Percentiles rank a stretch among this genome's conserved stretches.
These are phyloP conservation scores for Salarias fasciatus DNA, from an alignment of 2,797 vertebrate species.

Conservation along the genomic window DNA sequence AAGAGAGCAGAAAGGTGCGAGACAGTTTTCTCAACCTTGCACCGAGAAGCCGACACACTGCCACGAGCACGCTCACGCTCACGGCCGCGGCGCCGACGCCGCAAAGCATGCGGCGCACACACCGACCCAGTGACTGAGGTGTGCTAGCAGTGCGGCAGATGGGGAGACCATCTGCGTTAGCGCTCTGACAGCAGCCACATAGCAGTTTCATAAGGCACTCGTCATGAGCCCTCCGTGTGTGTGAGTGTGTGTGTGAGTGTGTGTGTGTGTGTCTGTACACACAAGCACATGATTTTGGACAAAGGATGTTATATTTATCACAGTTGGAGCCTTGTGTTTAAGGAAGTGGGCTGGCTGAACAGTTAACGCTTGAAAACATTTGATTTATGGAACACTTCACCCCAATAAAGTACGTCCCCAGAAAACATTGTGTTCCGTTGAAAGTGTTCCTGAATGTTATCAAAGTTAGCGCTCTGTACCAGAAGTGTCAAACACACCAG, in stretches of 20 bases:
- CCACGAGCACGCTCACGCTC: constrained; percentile 3
- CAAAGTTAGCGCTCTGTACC: too few relatives aligned
- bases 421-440: too few relatives aligned
- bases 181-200: constrained; percentile 48
- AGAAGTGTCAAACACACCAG: too few relatives aligned
- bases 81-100: constrained; percentile 19
- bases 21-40: constrained; percentile 49
- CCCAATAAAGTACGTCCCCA: too few relatives aligned
- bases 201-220: constrained; percentile 35
- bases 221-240: constrained; percentile 27
- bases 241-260: background rate
- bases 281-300: constrained; percentile 23
- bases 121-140: constrained; percentile 59
- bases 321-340: background rate
- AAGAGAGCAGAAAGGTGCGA: constrained; percentile 49
- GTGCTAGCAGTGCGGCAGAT: constrained; percentile 62
- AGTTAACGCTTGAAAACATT: background rate
- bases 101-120: constrained; percentile 28
- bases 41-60: too few relatives aligned
- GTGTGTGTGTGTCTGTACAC: constrained; percentile 12
- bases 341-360: background rate
- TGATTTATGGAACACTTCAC: constrained; percentile 3
- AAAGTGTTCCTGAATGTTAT: too few relatives aligned
- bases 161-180: constrained; percentile 70
- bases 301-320: background rate